These are phyloP conservation scores for Serilophus lunatus DNA, from an alignment of 2,113 vertebrate genomes.

Conservation along the genomic window DNA sequence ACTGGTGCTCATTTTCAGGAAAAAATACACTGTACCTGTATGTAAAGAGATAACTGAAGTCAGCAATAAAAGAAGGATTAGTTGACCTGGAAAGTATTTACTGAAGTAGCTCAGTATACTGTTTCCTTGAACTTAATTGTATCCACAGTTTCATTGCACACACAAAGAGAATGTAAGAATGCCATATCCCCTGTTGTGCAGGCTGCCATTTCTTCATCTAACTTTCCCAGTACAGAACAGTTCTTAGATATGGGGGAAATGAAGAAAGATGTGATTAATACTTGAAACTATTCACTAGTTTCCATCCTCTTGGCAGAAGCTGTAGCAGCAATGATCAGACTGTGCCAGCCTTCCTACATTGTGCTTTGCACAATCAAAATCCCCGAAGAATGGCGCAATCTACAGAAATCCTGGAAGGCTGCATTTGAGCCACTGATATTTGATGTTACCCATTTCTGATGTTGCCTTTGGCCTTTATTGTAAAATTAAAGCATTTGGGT, in stretches of 20 bases:
- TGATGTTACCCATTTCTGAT: not conserved
- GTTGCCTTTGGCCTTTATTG: not conserved
- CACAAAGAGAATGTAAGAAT: not conserved
- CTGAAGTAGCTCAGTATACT: not conserved
- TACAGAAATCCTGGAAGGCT: not conserved
- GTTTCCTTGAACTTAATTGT: conserved; percentile 9
- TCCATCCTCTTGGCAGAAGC: not conserved
- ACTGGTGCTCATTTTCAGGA: not conserved
- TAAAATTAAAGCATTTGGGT: not conserved
- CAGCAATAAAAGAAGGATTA: not conserved
- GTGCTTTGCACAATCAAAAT: not conserved
- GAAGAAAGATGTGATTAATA: not conserved
- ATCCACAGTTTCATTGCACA: not conserved
- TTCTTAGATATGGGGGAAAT: not conserved
- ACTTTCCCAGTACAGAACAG: not conserved
- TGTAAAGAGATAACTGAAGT: not conserved
- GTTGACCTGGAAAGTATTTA: not conserved
- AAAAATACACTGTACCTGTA: not conserved
- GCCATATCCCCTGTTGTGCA: not conserved
- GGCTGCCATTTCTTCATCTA: not conserved
- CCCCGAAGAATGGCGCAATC: not conserved
- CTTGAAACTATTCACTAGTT: not conserved
- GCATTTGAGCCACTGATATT: not conserved
- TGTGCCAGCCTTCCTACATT: not conserved
- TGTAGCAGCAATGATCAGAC: not conserved